A percentile compares a stretch with the other conserved stretches of the same genome.
Conservation (phyloP, 1,140 invertebrate genomes). For the Brachionus paranguensis region DNA sequence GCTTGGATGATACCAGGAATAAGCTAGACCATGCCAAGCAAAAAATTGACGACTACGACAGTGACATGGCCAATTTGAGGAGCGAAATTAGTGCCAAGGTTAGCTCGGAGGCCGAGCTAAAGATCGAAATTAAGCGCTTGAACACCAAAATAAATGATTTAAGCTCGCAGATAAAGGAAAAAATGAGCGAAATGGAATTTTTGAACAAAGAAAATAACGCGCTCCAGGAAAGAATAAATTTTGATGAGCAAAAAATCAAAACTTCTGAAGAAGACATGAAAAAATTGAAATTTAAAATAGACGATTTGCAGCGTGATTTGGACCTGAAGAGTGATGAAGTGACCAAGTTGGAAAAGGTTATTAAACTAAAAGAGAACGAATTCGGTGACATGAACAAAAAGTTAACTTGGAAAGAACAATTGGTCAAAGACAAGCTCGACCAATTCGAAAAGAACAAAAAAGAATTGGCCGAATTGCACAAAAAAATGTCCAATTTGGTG, state of each 20-base stretch:
- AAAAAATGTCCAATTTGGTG: neutral
- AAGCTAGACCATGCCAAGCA: neutral
- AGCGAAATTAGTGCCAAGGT: neutral
- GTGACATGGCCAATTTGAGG: neutral
- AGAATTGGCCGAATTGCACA: neutral
- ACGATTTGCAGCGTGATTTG: conserved; percentile 21
- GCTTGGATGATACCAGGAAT: neutral
- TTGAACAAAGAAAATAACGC: conserved; percentile 40
- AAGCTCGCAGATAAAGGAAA: neutral
- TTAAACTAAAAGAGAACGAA: conserved; percentile 32
- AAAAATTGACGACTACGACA: conserved; percentile 4
- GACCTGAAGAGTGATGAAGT: neutral
- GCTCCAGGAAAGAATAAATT: conserved; percentile 22
- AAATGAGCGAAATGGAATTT: conserved; percentile 40
- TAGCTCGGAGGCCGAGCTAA: neutral
- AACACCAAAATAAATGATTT: conserved; percentile 23
- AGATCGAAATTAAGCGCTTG: neutral
- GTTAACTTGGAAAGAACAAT: conserved; percentile 14
- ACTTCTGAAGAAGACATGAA: neutral
- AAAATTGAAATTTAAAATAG: conserved; percentile 18
- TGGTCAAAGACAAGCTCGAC: conserved; percentile 9
- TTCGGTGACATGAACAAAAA: neutral
- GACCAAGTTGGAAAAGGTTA: conserved; percentile 5
- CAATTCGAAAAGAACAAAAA: conserved; percentile 31
- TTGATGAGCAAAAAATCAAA: conserved; percentile 10